Conservation (phyloP, 2,888 invertebrate genomes). For the Eristalis arbustorum region DNA sequence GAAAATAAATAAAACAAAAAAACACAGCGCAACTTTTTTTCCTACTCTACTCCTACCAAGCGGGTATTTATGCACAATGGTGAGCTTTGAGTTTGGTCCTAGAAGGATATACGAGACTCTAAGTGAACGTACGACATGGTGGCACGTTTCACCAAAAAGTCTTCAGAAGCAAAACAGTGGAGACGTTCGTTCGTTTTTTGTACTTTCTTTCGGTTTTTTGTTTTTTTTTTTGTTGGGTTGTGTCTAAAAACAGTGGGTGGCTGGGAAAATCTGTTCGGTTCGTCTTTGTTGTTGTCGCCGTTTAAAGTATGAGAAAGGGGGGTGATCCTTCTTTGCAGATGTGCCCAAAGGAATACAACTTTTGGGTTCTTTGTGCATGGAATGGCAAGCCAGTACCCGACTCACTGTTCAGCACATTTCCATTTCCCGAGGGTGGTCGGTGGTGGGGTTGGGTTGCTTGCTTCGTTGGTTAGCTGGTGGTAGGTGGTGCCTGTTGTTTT, state of each 20-base stretch:
- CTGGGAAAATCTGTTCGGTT: conserved; percentile 33
- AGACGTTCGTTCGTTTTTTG: conserved; percentile 14
- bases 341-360: conserved; percentile 70
- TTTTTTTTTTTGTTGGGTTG: background rate
- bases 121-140: conserved; percentile 50
- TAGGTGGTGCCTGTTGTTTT: conserved; percentile 51
- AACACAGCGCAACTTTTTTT: conserved; percentile 1
- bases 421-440: conserved; percentile 47
- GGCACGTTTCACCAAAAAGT: conserved; percentile 59
- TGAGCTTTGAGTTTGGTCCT: conserved; percentile 60
- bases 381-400: conserved; percentile 28
- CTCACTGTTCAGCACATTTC: conserved; percentile 58
- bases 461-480: conserved; percentile 1
- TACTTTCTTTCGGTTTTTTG: too few species aligned
- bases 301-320: conserved; percentile 52
- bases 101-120: conserved; percentile 64
- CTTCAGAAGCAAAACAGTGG: conserved; percentile 21
- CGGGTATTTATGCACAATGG: conserved; percentile 62
- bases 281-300: conserved; percentile 11
- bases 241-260: conserved; percentile 49
- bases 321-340: conserved; percentile 68
- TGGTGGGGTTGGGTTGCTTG: background rate
- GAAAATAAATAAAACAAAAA: conserved; percentile 23
- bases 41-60: conserved; percentile 16
- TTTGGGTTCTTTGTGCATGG: conserved; percentile 62